Conservation (phyloP, 2,113 vertebrate genomes). For the Phalacrocorax aristotelis region DNA sequence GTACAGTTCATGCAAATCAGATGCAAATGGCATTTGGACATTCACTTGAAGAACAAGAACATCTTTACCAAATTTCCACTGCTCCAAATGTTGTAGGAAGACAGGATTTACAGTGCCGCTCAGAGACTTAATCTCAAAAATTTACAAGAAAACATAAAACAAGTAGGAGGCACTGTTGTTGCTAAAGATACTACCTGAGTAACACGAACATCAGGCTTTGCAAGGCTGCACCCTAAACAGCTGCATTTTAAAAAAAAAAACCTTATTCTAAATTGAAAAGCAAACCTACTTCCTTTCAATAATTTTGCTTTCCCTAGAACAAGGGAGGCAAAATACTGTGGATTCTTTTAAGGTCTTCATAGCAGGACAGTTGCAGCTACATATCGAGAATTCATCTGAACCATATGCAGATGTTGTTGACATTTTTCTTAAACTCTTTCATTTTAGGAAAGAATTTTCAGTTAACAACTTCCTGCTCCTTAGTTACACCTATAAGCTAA, state of each 20-base stretch:
- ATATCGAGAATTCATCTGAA: background rate
- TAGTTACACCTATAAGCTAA: background rate
- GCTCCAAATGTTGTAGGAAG: background rate
- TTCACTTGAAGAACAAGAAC: background rate
- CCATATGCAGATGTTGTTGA: background rate
- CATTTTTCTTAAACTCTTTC: background rate
- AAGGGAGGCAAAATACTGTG: background rate
- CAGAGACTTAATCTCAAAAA: background rate
- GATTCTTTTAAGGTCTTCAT: background rate
- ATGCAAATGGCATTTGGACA: background rate
- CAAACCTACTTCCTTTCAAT: background rate
- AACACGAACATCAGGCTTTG: background rate
- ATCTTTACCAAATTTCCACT: background rate
- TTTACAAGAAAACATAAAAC: background rate
- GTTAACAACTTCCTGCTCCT: background rate
- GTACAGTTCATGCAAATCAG: background rate
- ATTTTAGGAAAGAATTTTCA: background rate
- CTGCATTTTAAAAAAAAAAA: background rate
- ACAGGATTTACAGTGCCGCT: background rate
- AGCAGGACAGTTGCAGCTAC: background rate
- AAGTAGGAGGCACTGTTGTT: background rate
- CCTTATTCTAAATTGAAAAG: background rate
- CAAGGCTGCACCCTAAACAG: background rate
- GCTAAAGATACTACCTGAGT: background rate
- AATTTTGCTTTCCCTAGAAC: background rate